Evolutionary conservation across 2,888 invertebrate species (phyloP).

Genomic region (Perithous albicinctus): DNA sequence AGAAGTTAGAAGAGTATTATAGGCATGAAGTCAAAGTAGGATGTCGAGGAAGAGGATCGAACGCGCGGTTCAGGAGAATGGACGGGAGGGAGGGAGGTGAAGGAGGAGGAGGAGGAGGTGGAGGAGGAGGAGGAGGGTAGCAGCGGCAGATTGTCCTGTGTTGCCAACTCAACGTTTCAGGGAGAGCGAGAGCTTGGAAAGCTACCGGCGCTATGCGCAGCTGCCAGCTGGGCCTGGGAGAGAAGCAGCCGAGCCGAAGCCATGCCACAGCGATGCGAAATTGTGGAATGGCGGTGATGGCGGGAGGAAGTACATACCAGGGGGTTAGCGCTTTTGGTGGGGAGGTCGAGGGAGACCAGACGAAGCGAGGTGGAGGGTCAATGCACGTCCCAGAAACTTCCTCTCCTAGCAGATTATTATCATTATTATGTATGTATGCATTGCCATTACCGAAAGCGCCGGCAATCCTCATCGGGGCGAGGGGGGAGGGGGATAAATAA

Average conservation of each 20-base stretch:
- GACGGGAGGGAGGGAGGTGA: background rate
- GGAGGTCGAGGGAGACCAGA: background rate
- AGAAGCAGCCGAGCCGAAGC: conserved; percentile 50
- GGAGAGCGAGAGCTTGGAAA: conserved; percentile 63
- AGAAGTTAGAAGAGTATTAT: too few species aligned
- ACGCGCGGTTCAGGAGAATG: too few species aligned
- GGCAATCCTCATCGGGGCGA: background rate
- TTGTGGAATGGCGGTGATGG: conserved; percentile 12
- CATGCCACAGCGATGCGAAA: conserved; percentile 22
- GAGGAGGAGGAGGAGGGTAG: conserved; percentile 7
- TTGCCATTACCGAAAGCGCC: background rate
- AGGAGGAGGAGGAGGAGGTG: background rate
- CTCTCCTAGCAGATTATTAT: conserved; percentile 8
- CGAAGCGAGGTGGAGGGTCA: conserved; percentile 46
- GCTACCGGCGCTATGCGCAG: conserved; percentile 45
- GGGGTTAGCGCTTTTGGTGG: conserved; percentile 6
- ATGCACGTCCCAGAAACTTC: conserved; percentile 45
- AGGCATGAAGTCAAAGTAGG: too few species aligned
- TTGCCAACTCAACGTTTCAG: conserved; percentile 67
- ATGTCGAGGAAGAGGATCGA: background rate
- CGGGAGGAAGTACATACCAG: conserved; percentile 43
- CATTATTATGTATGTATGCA: background rate
- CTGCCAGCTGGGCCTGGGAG: conserved; percentile 59
- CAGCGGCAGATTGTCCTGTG: conserved; percentile 46
- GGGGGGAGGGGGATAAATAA: background rate